Percentiles rank a stretch among this genome's conserved stretches.
Conservation (phyloP, 2,797 vertebrate genomes). For the Micromesistius poutassou region DNA sequence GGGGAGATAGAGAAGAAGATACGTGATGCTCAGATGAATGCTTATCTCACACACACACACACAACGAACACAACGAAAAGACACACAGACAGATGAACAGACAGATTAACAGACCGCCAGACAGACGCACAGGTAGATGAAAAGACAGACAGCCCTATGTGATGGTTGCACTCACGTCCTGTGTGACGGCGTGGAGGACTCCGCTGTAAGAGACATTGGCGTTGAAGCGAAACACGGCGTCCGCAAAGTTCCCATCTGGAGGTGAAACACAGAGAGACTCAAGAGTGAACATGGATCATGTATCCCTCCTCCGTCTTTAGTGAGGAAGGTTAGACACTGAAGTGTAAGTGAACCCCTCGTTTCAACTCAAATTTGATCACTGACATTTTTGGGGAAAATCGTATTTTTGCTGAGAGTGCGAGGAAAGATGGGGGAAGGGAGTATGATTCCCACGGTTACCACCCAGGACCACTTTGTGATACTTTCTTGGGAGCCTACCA, state of each 20-base stretch:
- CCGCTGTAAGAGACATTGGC: constrained; percentile 98
- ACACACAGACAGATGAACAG: not conserved
- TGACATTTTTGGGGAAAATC: not conserved
- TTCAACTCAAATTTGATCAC: not conserved
- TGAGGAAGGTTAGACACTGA: not conserved
- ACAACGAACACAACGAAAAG: too few species aligned
- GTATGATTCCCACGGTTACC: too few species aligned
- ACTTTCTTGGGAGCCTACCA: too few species aligned
- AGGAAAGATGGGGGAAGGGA: too few species aligned
- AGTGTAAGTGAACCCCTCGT: too few species aligned
- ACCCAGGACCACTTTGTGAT: too few species aligned
- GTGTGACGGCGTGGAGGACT: constrained; percentile 95
- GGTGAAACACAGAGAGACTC: constrained; percentile 11
- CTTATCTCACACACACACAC: too few species aligned
- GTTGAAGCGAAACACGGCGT: constrained; percentile 96
- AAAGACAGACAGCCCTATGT: not conserved
- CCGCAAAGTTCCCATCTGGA: constrained; percentile 92
- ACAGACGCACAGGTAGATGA: not conserved
- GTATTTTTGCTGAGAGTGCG: not conserved
- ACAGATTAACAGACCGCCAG: not conserved
- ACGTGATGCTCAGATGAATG: not conserved
- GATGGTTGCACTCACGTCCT: constrained; percentile 85
- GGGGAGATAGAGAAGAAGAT: not conserved
- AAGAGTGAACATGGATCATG: not conserved
- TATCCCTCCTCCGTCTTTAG: not conserved